Conservation (phyloP, 2,888 invertebrate species). For the Notocelia uddmanniana region DNA sequence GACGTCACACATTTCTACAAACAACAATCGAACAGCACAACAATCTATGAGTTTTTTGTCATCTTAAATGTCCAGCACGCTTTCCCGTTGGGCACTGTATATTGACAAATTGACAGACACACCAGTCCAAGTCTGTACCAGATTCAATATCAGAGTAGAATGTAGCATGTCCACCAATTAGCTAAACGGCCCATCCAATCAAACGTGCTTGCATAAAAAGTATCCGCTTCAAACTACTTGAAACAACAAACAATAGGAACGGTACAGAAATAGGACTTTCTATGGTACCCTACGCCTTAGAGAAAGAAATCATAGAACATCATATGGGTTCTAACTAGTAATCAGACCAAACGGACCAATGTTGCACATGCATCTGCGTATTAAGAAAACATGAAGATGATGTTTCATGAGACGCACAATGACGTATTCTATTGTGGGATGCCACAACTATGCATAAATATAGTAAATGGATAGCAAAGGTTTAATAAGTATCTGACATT, state of each 20-base stretch:
- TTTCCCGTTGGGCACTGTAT: neutral
- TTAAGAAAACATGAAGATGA: no score
- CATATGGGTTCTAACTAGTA: neutral
- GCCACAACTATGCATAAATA: no score
- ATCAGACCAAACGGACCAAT: no score
- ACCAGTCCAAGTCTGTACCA: neutral
- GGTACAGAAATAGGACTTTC: constrained; percentile 12
- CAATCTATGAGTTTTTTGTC: neutral
- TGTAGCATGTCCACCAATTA: constrained; percentile 26
- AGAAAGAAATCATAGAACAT: neutral
- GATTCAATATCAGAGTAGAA: constrained; percentile 6
- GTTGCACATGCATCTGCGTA: no score
- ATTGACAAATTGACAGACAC: neutral
- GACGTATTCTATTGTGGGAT: no score
- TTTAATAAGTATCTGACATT: no score
- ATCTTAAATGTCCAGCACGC: neutral
- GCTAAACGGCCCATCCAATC: constrained; percentile 25
- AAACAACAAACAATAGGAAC: constrained; percentile 25
- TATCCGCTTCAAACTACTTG: constrained; percentile 34
- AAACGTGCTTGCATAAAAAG: constrained; percentile 17
- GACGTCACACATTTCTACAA: neutral
- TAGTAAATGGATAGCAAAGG: no score
- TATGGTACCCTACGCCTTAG: neutral
- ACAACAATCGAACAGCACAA: neutral
- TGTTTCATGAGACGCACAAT: no score